phyloP scores from a whole-genome alignment of 2,113 vertebrate genomes.

The Tinamus guttatus region DNA sequence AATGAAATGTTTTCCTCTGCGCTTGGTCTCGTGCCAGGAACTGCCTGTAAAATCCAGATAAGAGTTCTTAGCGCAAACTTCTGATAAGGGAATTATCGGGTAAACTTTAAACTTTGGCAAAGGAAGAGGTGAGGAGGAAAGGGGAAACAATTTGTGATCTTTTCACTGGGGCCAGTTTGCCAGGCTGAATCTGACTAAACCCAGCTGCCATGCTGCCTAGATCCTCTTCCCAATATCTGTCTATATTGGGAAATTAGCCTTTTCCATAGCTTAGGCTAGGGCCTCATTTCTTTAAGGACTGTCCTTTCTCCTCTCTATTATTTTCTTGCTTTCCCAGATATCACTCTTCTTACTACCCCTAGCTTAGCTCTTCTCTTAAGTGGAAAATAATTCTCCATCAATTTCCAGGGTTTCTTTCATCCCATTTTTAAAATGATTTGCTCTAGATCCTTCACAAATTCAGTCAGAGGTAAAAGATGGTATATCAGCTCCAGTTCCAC shows the following conservation, averaged over 20 bases:
- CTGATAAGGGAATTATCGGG: constrained; percentile 66
- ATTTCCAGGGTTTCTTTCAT: neutral
- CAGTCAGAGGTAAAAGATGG: neutral
- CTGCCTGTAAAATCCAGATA: constrained; percentile 76
- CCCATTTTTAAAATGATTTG: neutral
- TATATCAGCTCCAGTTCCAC: neutral
- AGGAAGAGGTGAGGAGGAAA: neutral
- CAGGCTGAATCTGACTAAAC: neutral
- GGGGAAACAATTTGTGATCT: neutral
- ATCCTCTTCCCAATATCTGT: neutral
- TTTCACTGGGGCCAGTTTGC: neutral
- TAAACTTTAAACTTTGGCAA: constrained; percentile 42
- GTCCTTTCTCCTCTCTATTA: neutral
- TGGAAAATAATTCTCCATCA: neutral
- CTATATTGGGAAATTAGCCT: neutral
- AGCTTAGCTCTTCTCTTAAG: neutral
- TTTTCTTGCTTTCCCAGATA: neutral
- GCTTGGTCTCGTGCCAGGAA: constrained; percentile 55
- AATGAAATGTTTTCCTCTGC: constrained; percentile 25
- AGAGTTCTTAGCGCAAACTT: constrained; percentile 45
- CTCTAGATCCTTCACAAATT: neutral
- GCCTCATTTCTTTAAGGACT: neutral
- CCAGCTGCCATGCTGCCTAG: neutral
- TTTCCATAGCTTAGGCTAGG: neutral
- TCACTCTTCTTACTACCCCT: neutral